Conservation (phyloP, 2,113 vertebrate genomes). For the Callipepla squamata region DNA sequence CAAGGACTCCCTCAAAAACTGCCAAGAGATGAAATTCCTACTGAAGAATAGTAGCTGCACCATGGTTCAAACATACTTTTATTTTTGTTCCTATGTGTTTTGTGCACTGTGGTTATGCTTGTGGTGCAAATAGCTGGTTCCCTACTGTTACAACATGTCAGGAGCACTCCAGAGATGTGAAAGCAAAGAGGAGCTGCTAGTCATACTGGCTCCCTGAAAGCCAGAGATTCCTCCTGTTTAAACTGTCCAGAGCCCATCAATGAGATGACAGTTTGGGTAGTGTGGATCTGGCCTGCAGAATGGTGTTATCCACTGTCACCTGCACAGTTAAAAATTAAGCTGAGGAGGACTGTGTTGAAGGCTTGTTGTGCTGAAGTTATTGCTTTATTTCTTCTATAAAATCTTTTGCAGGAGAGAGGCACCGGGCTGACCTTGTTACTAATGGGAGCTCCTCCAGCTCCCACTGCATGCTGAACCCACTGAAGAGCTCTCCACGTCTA, state of each 20-base stretch:
- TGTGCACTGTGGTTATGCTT: conserved; percentile 19
- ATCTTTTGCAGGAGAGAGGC: not conserved
- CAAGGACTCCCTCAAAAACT: conserved; percentile 37
- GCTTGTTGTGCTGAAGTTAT: not conserved
- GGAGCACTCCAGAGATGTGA: conserved; percentile 10
- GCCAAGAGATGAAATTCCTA: conserved; percentile 21
- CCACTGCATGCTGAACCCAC: not conserved
- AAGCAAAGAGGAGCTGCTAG: not conserved
- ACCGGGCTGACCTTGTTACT: not conserved
- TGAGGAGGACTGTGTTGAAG: not conserved
- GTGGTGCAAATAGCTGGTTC: conserved; percentile 18
- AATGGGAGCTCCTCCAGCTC: too few species aligned
- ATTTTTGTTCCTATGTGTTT: conserved; percentile 30
- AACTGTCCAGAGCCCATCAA: not conserved
- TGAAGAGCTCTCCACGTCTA: not conserved
- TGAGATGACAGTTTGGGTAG: not conserved
- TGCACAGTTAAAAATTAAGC: conserved; percentile 42
- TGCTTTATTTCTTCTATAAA: conserved; percentile 54
- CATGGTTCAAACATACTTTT: conserved; percentile 16
- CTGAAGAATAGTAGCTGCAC: conserved; percentile 42
- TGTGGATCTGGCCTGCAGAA: not conserved
- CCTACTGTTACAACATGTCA: conserved; percentile 28
- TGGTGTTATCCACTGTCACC: not conserved
- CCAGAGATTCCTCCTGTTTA: not conserved
- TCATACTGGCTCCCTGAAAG: not conserved